A percentile compares a stretch with the other conserved stretches of the same genome.
phyloP scores from a whole-genome alignment of 2,113 vertebrate genomes.

The Amblyornis subalaris region DNA sequence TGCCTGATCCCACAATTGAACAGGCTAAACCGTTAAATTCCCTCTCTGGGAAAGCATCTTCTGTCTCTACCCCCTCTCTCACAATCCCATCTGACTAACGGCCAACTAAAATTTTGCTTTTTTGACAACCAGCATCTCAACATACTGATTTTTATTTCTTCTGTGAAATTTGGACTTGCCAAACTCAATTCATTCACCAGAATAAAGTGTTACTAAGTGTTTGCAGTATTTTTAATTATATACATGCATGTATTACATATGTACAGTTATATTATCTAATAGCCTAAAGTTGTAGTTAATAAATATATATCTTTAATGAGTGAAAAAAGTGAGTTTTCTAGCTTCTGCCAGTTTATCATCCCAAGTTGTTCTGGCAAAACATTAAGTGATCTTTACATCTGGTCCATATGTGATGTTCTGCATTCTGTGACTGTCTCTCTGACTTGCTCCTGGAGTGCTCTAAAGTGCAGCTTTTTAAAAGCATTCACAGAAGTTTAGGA shows the following conservation, averaged over 20 bases:
- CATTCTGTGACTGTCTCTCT: not conserved
- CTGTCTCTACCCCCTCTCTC: not conserved
- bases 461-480: not conserved
- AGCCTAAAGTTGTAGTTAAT: not conserved
- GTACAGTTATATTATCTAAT: not conserved
- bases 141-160: not conserved
- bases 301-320: not conserved
- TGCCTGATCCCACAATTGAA: not conserved
- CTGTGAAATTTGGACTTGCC: not conserved
- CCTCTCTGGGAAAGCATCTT: not conserved
- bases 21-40: not conserved
- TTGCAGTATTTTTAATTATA: not conserved
- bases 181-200: not conserved
- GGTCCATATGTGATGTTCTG: not conserved
- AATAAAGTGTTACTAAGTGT: not conserved
- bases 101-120: not conserved
- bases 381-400: not conserved
- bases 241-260: accelerated
- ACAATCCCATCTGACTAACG: not conserved
- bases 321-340: not conserved
- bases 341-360: not conserved
- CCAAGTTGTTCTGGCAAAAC: not conserved
- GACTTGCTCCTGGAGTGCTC: not conserved
- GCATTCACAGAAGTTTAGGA: not conserved
- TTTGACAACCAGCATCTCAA: not conserved